Percentiles rank a stretch among this genome's conserved stretches.
Evolutionary conservation across 2,888 invertebrate genomes (phyloP).

Genomic region (Geophilus truncorum): DNA sequence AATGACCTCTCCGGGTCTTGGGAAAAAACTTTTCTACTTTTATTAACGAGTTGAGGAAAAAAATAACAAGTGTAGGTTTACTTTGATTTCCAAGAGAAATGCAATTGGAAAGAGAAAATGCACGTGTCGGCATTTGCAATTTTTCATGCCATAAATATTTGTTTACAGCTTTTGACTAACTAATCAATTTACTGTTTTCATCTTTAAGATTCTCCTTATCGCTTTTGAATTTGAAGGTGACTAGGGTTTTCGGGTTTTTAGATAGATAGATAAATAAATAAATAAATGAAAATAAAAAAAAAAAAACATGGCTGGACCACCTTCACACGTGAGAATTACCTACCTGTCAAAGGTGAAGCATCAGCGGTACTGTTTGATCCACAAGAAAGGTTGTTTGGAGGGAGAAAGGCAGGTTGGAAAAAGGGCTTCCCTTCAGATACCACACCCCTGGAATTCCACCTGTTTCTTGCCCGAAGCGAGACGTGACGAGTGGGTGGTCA

Average conservation of each 20-base stretch:
- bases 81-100: conserved; percentile 6
- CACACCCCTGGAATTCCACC: conserved; percentile 27
- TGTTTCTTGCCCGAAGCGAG: neutral
- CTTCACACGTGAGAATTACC: conserved; percentile 27
- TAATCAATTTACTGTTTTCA: neutral
- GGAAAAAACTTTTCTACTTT: neutral
- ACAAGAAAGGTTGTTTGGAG: conserved; percentile 18
- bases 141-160: neutral
- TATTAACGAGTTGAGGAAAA: neutral
- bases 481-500: conserved; percentile 15
- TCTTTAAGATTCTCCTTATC: neutral
- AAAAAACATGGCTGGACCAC: neutral
- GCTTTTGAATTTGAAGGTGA: neutral
- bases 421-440: neutral
- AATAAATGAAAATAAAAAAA: no score
- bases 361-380: conserved; percentile 24
- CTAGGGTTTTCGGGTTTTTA: neutral
- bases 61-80: conserved; percentile 2
- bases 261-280: neutral
- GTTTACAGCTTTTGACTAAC: neutral
- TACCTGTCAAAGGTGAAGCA: conserved; percentile 21
- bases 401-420: neutral
- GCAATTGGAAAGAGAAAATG: neutral
- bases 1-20: conserved; percentile 18
- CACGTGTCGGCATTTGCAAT: neutral